A percentile compares a stretch with the other conserved stretches of the same genome.
Evolutionary conservation across 2,888 invertebrate species (phyloP).

Genomic region (Branchipolynoe longqiensis): DNA sequence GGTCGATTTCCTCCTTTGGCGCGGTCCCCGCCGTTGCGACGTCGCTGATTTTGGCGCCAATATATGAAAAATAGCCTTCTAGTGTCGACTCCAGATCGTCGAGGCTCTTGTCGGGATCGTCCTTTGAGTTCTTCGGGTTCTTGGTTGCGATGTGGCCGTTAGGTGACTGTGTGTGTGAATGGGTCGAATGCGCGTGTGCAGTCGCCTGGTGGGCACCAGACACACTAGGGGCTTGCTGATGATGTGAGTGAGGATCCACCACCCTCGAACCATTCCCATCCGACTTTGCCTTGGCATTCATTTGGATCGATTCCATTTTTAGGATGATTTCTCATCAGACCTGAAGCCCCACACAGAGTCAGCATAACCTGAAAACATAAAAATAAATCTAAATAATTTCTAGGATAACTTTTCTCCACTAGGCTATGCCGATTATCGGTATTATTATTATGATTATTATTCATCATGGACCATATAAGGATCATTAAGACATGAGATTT

Average conservation of each 20-base stretch:
- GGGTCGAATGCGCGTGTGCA: no score
- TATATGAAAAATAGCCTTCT: conserved; percentile 45
- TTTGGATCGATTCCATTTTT: conserved; percentile 45
- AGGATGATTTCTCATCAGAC: conserved; percentile 52
- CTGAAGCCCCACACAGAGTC: conserved; percentile 54
- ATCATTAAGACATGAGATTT: no score
- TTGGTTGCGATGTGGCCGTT: not conserved
- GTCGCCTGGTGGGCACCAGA: conserved; percentile 3
- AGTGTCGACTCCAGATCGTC: conserved; percentile 41
- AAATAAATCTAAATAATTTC: conserved; percentile 55
- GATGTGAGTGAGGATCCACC: conserved; percentile 22
- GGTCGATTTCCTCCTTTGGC: conserved; percentile 29
- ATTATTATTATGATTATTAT: no score
- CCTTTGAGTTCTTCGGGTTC: conserved; percentile 2
- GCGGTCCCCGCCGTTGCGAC: conserved; percentile 40
- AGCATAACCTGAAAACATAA: conserved; percentile 57
- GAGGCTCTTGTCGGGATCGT: conserved; percentile 18
- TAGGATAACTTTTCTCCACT: conserved; percentile 11
- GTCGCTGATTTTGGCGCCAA: conserved; percentile 48
- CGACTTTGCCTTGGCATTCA: conserved; percentile 53
- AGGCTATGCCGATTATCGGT: no score
- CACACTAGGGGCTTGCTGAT: not conserved
- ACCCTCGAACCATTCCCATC: conserved; percentile 50
- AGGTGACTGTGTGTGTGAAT: not conserved
- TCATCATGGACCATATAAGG: no score